Conservation (phyloP, 1,140 invertebrate species). For the Solenopsis fugax region DNA sequence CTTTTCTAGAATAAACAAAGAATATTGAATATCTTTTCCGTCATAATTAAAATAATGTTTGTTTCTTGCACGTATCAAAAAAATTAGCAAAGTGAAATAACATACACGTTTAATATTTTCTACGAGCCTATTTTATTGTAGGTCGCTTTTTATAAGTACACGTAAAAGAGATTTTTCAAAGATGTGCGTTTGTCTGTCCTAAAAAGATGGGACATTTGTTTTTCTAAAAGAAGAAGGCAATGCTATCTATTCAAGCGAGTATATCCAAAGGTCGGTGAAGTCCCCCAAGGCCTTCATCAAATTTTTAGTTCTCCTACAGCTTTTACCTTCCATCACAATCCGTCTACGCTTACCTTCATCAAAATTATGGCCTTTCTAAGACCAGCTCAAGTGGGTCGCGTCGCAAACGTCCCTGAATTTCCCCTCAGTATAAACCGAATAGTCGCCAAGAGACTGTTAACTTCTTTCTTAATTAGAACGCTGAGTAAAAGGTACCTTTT, state of each 20-base stretch:
- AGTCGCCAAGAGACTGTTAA: background rate
- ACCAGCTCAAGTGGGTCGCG: background rate
- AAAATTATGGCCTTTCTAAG: conserved; percentile 33
- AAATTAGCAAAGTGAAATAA: background rate
- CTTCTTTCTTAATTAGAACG: background rate
- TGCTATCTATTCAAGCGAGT: conserved; percentile 21
- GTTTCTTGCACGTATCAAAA: background rate
- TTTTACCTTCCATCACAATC: background rate
- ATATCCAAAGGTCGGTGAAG: conserved; percentile 7
- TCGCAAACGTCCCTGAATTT: background rate
- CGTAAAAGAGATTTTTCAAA: conserved; percentile 22
- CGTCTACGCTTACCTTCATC: conserved; percentile 2
- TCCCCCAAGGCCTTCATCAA: conserved; percentile 13
- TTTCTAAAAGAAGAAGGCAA: background rate
- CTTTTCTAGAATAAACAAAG: too few relatives aligned
- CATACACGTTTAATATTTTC: too few relatives aligned
- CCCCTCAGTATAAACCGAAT: conserved; percentile 4
- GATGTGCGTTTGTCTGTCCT: background rate
- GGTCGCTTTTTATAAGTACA: background rate
- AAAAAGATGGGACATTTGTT: background rate
- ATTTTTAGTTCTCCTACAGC: conserved; percentile 23
- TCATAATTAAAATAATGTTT: too few relatives aligned
- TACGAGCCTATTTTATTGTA: background rate
- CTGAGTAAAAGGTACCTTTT: background rate
- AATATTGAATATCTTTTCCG: too few relatives aligned